Conservation (phyloP, 2,113 vertebrate species). For the Pluvialis apricaria region DNA sequence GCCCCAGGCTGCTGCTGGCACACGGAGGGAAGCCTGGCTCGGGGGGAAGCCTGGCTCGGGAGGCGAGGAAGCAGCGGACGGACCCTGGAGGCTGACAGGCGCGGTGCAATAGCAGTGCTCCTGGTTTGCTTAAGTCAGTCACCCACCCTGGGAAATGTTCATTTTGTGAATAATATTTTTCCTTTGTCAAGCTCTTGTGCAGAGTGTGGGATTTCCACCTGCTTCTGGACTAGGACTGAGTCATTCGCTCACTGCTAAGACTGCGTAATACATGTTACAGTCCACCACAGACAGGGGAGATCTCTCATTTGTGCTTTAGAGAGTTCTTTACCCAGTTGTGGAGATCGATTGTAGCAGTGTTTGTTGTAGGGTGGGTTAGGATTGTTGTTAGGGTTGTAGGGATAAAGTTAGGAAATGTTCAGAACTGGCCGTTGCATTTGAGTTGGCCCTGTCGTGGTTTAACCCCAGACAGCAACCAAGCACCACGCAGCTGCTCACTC, state of each 20-base stretch:
- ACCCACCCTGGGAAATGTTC: not conserved
- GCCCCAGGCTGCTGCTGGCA: not conserved
- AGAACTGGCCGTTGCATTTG: not conserved
- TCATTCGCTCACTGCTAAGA: not conserved
- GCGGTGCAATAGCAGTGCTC: not conserved
- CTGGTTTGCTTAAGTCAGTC: not conserved
- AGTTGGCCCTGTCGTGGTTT: not conserved
- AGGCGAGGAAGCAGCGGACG: not conserved
- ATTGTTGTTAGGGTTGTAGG: too few species aligned
- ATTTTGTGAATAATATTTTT: not conserved
- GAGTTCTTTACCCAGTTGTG: not conserved
- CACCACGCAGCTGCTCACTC: not conserved
- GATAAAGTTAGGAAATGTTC: not conserved
- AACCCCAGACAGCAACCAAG: not conserved
- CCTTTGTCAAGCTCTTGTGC: not conserved
- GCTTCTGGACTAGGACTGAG: not conserved
- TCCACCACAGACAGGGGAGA: not conserved
- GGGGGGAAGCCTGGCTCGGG: rapidly evolving
- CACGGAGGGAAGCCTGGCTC: not conserved
- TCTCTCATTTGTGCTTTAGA: not conserved
- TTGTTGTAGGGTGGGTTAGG: not conserved
- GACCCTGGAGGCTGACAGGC: not conserved
- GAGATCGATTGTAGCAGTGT: not conserved
- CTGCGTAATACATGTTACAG: not conserved
- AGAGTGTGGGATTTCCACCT: not conserved